Base-by-base conservation (phyloP, 2,113 vertebrate species). In the Tachuris rubrigastra region DNA sequence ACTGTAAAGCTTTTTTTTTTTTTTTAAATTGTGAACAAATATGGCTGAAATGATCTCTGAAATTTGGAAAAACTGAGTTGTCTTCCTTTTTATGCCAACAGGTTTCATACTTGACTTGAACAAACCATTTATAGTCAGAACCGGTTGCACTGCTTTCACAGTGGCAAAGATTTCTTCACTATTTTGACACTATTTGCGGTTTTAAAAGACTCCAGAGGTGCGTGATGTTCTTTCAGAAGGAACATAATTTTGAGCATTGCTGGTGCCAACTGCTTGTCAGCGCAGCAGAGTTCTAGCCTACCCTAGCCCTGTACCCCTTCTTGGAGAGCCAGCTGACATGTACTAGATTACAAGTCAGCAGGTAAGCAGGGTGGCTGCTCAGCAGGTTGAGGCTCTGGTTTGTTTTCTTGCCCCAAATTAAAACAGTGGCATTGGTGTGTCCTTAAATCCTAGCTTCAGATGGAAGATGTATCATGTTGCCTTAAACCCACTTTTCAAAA, bases 1-100 rank as follows among this genome's bases (percentile, higher is more conserved):
- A 80, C 53, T 79, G 49, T 56, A 77, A 96, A 78, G 93, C 92
- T 78, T 91, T 86, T 59, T 59, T 80, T 91, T 95, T 91, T 90
- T 55, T 88, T 96, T 88, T 93, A 81, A 87, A 87, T 0, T n/a
- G 12, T 78, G 91, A 96, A 91, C 17, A 92, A 86, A 86, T 91
- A 93, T 35, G 39, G 41, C 41, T 95, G 87, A 88, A 94, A 95
- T 87, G 74, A 87, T 93, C 53, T n/a, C 50, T 77, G 82, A 80
- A 84, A 90, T 80, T 80, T 71, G 33, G 67, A 55, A 88, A 78
- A 88, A 90, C 3, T 35, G 35, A 76, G 33, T 7, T 56, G 72
- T 72, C 65, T 82, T 60, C 8, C 3, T 60, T 80, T 81, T 67
- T 52, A 18, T 82, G 28, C n/a, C 46, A 87, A 68, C 65, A 92